Conservation (phyloP, 2,888 invertebrate species). For the Eupithecia dodoneata region DNA sequence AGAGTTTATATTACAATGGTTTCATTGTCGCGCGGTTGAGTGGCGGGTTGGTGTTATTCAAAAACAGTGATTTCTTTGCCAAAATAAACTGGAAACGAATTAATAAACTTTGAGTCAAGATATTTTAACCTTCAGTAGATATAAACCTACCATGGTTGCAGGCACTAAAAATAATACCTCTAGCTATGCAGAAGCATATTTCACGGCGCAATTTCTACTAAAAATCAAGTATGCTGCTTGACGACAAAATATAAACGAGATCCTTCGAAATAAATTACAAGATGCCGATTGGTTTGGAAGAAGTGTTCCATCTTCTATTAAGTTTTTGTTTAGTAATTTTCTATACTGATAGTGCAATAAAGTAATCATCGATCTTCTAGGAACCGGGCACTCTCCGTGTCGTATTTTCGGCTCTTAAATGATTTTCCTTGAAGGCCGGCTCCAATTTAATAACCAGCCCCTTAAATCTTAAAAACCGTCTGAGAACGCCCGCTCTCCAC, state of each 20-base stretch:
- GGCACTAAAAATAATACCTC: too few species aligned
- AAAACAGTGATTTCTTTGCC: not conserved
- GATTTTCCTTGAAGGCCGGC: not conserved
- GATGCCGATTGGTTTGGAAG: not conserved
- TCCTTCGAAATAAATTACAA: conserved; percentile 1
- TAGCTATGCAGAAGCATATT: not conserved
- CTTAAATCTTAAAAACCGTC: conserved; percentile 32
- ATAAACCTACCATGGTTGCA: too few species aligned
- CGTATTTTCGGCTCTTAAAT: not conserved
- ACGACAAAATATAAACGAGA: not conserved
- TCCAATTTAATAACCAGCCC: conserved; percentile 25
- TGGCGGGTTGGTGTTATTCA: conserved; percentile 13
- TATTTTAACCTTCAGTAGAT: too few species aligned
- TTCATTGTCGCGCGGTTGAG: conserved; percentile 18
- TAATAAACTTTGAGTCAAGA: too few species aligned
- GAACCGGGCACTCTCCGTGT: not conserved
- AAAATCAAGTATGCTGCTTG: not conserved
- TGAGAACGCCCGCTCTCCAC: conserved; percentile 34
- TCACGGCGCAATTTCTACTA: not conserved
- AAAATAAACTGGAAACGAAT: not conserved
- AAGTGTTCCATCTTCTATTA: not conserved
- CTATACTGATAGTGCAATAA: too few species aligned
- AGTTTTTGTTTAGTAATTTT: too few species aligned
- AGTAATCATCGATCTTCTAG: too few species aligned
- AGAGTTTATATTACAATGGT: conserved; percentile 18